phyloP scores from a whole-genome alignment of 2,888 invertebrate genomes.

The Eristalis arbustorum region DNA sequence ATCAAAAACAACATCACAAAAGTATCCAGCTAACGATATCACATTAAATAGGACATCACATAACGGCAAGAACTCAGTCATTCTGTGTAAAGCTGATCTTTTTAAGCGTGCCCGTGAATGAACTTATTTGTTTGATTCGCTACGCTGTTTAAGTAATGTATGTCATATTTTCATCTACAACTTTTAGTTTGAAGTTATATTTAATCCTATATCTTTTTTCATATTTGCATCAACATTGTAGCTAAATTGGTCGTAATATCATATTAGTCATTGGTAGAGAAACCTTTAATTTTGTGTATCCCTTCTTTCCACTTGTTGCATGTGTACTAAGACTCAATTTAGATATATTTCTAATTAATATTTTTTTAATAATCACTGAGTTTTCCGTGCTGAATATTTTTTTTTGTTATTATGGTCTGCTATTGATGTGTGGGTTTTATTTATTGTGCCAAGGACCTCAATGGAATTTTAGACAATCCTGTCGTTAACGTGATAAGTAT shows the following conservation, averaged over 20 bases:
- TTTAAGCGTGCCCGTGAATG: background rate
- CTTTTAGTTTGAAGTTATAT: background rate
- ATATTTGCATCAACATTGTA: background rate
- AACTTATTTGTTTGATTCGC: background rate
- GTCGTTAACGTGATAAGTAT: background rate
- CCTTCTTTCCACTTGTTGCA: background rate
- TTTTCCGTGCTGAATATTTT: slow-evolving; percentile 17
- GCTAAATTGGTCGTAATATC: background rate
- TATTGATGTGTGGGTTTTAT: slow-evolving; percentile 65
- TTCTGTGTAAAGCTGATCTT: slow-evolving; percentile 71
- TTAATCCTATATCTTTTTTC: background rate
- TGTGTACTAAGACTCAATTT: background rate
- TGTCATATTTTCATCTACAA: background rate
- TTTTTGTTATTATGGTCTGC: slow-evolving; percentile 55
- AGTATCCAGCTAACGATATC: slow-evolving; percentile 93
- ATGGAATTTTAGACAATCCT: slow-evolving; percentile 49
- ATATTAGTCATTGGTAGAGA: slow-evolving; percentile 10
- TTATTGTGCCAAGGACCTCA: slow-evolving; percentile 37
- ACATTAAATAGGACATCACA: slow-evolving; percentile 96
- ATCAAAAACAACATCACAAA: slow-evolving; percentile 95
- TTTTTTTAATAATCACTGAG: background rate
- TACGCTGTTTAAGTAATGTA: background rate
- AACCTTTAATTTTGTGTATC: slow-evolving; percentile 39
- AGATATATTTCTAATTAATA: background rate
- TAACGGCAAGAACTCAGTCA: slow-evolving; percentile 93